Conservation (phyloP, 2,113 vertebrate genomes). For the Pluvianellus socialis region DNA sequence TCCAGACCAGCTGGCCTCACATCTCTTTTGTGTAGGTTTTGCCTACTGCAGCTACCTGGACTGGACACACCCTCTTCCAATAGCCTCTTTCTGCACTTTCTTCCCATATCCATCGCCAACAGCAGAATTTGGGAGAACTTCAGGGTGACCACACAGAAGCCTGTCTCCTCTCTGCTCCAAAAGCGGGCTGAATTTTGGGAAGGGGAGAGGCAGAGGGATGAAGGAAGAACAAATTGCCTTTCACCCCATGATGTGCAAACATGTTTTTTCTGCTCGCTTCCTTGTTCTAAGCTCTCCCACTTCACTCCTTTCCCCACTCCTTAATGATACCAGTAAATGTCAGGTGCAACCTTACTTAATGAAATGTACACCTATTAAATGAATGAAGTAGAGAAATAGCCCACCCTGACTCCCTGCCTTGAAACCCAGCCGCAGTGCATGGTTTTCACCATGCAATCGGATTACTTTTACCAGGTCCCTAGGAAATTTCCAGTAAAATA, state of each 20-base stretch:
- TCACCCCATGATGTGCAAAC: neutral
- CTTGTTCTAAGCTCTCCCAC: neutral
- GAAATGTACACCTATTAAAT: constrained; percentile 3
- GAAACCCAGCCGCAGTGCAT: neutral
- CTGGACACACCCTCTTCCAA: neutral
- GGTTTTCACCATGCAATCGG: neutral
- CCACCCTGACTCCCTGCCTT: neutral
- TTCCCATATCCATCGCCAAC: neutral
- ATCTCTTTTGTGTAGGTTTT: neutral
- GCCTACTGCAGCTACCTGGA: neutral
- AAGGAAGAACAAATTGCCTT: neutral
- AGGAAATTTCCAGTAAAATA: constrained; percentile 19
- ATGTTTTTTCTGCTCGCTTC: neutral
- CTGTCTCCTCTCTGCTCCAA: neutral
- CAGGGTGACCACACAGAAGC: fast-evolving
- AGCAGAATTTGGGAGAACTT: neutral
- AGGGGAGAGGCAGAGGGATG: neutral
- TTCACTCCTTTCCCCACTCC: neutral
- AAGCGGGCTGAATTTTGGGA: neutral
- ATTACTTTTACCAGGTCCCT: neutral
- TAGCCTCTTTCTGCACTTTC: neutral
- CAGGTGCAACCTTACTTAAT: constrained; percentile 14
- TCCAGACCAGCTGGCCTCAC: neutral
- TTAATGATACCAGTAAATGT: constrained; percentile 23
- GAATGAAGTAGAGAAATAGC: neutral